Conservation (phyloP, 2,888 invertebrate genomes). For the Ochropacha duplaris region DNA sequence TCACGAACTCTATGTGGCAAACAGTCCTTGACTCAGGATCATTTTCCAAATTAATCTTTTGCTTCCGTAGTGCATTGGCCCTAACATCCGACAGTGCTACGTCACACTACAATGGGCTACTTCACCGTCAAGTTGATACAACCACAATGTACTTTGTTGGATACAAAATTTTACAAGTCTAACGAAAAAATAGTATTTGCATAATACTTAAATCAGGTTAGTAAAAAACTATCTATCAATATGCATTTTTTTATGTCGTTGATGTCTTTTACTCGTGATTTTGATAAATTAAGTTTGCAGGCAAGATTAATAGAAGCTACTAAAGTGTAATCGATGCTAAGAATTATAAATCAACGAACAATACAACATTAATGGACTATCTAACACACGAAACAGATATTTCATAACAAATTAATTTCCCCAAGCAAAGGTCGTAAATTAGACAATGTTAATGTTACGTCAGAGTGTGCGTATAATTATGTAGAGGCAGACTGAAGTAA, state of each 20-base stretch:
- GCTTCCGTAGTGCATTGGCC: neutral
- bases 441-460: conserved; percentile 25
- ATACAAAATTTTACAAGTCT: too few species aligned
- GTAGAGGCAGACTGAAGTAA: conserved; percentile 23
- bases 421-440: conserved; percentile 8
- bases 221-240: neutral
- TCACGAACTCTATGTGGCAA: too few species aligned
- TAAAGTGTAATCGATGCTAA: neutral
- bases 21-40: neutral
- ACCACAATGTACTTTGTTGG: too few species aligned
- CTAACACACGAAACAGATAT: neutral
- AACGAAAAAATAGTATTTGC: too few species aligned
- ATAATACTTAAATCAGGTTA: neutral
- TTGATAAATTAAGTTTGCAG: neutral
- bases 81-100: neutral
- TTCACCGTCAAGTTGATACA: too few species aligned
- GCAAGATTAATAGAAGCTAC: neutral
- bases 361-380: neutral
- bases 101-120: neutral
- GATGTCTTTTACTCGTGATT: neutral
- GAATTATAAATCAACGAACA: neutral
- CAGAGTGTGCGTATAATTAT: conserved; percentile 32
- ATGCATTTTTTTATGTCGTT: neutral
- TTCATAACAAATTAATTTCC: conserved; percentile 1
- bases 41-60: too few species aligned